Base-by-base conservation (phyloP, 2,888 invertebrate genomes). In the Aricia artaxerxes region DNA sequence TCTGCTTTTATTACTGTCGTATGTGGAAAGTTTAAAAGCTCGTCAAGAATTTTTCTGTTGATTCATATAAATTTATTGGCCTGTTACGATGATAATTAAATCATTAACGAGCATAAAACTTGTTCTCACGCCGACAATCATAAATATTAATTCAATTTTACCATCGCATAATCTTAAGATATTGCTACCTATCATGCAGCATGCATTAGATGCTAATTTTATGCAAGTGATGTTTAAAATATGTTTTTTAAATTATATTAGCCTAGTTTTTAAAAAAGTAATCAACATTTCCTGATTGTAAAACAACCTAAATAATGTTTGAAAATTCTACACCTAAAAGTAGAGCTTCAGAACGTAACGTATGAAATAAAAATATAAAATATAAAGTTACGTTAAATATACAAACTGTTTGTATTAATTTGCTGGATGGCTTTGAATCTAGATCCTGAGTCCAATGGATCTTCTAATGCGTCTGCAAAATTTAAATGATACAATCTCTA, bases 81-180 rank as follows among this genome's bases (percentile, higher is more conserved):
- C 40, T 44, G 44, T 73, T 73, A 73, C 9, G 44, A 40, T 44
- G 7, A 73, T 73, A 44, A 73, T 44, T 73, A 69, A 69, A 69
- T 35, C 69, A 73, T 73, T 73, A 73, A 44, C n/a, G 44, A 44
- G 44, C 69, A 69, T 73, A 44, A 24, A 44, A 73, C 73, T 40
- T 73, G 73, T 73, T 73, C 73, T 73, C 73, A 73, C 73, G 44
- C 7, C 44, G 40, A 40, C 40, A 73, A 64, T 40, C n/a, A 73
- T 73, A 40, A 73, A 73, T 40, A 40, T 73, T 73, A 24, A 73
- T 73, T 73, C n/a, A 73, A 73, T 73, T 73, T 73, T 73, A 73
- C 44, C 40, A 73, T 73, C 73, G 73, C 73, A 73, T 44, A 73
- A 73, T 44, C 44, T 73, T 73, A 4, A 73, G 35, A 69, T 69